Evolutionary conservation across 2,888 invertebrate genomes (phyloP).

Genomic region (Melanargia galathea): DNA sequence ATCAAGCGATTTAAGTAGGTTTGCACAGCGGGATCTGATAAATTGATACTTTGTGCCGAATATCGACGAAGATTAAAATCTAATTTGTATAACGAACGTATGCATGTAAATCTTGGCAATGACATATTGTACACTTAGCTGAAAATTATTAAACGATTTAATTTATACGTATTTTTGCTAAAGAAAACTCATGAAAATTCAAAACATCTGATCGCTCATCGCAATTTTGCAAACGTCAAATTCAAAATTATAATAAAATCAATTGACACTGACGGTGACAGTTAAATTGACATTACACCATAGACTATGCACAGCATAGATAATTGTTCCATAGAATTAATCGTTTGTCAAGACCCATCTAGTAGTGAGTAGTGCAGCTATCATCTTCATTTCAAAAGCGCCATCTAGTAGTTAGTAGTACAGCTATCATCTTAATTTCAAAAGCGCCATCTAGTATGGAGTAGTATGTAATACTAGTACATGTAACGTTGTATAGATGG

Average conservation of each 20-base stretch:
- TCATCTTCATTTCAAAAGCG: background rate
- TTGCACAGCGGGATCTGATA: slow-evolving; percentile 73
- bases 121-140: slow-evolving; percentile 38
- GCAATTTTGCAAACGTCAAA: slow-evolving; percentile 3
- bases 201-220: background rate
- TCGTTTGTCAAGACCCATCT: slow-evolving; percentile 38
- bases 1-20: slow-evolving; percentile 78
- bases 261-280: slow-evolving; percentile 8
- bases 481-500: slow-evolving; percentile 14
- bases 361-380: slow-evolving; percentile 34
- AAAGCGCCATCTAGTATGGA: background rate
- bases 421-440: background rate
- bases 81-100: slow-evolving; percentile 51
- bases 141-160: background rate
- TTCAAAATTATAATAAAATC: background rate
- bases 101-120: slow-evolving; percentile 39
- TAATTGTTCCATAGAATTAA: background rate
- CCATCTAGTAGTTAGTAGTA: slow-evolving; percentile 1
- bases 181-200: background rate
- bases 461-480: background rate
- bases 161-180: background rate
- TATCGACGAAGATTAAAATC: slow-evolving; percentile 48
- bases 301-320: background rate
- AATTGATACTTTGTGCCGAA: slow-evolving; percentile 65
- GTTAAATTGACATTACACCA: background rate